Base-by-base conservation (phyloP, 2,888 invertebrate species). In the Leucania comma region DNA sequence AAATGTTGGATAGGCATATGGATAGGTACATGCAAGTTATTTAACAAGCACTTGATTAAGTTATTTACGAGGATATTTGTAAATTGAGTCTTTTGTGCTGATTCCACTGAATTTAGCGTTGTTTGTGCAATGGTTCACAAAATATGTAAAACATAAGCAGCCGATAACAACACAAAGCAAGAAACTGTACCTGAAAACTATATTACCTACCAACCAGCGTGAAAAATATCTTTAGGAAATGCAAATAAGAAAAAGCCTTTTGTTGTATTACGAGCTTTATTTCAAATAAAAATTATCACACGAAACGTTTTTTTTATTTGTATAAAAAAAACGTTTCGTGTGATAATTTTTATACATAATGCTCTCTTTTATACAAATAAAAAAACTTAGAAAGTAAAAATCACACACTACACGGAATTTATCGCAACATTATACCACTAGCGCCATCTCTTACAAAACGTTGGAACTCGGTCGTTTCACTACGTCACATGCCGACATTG, bases 401-500 rank as follows among this genome's bases (percentile, higher is more conserved):
- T n/a, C 51, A 20, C 20, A 35, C 58, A 62, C n/a, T 42, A 60
- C 69, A 17, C 51, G 8, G 38, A 66, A 62, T 46, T 69, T 72
- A 46, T 70, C 48, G 22, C 24, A 9, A 46, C 35, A 76, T 74
- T 59, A 46, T 73, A 85, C 88, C 75, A 74, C 78, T 83, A 91
- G 89, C 94, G 95, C 93, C 95, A 95, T 93, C 95, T 95, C 76
- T 90, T 82, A 72, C 65, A 77, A 63, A 46, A 73, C 67, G 54
- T 35, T 67, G 58, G 91, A 93, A 95, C 93, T 91, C 75, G 70
- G 75, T 84, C 68, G 75, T 72, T 72, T 74, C 60, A 61, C 82
- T 87, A 90, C 91, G 93, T 93, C 90, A n/a, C n/a, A 93, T 95
- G 92, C 84, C 93, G 95, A 95, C 95, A 95, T 95, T 95, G 95